These are phyloP conservation scores for Hyperoodon ampullatus DNA, from an alignment of 2,113 vertebrate species.

Conservation along the genomic window DNA sequence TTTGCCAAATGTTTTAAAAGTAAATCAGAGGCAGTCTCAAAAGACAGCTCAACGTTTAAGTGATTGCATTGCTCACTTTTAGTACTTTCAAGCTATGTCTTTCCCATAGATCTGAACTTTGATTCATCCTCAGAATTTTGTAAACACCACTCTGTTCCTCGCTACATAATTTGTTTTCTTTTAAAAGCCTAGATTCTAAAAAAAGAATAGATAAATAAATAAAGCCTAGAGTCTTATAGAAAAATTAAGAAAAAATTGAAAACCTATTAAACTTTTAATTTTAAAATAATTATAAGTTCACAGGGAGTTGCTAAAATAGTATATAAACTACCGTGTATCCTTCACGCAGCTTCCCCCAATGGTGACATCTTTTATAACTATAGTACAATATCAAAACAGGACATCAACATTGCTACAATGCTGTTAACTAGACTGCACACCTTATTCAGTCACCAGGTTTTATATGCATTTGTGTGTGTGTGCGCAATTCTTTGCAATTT, in stretches of 20 bases:
- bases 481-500: background rate
- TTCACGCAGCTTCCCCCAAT: fast-evolving
- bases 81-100: background rate
- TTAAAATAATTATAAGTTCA: background rate
- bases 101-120: background rate
- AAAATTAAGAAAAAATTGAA: background rate
- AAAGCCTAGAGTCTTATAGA: background rate
- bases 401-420: fast-evolving
- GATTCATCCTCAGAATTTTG: background rate
- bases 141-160: background rate
- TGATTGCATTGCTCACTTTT: background rate
- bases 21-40: background rate
- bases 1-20: background rate
- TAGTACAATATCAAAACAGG: fast-evolving
- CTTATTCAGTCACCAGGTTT: background rate
- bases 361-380: background rate
- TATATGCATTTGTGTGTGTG: too few relatives aligned
- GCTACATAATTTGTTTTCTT: background rate
- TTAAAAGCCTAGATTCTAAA: background rate
- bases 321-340: fast-evolving
- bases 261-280: background rate
- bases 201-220: too few relatives aligned
- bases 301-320: background rate
- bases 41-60: background rate
- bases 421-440: background rate